Conservation (phyloP, 2,113 vertebrate genomes). For the Peromyscus californicus region DNA sequence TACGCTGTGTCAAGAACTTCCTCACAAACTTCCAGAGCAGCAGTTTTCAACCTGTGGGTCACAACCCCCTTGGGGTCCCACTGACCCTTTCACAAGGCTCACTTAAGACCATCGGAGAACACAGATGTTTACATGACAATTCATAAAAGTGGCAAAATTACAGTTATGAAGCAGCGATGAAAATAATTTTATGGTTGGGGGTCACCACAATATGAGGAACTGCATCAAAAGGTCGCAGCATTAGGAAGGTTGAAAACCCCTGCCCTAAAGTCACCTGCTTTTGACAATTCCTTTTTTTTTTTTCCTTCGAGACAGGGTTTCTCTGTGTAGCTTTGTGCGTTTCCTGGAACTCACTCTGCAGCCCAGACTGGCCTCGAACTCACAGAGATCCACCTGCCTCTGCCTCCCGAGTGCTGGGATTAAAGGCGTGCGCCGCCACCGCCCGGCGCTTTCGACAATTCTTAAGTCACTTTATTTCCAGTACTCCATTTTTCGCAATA, state of each 20-base stretch:
- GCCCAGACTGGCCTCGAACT: too few relatives aligned
- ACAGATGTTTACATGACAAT: background rate
- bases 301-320: too few relatives aligned
- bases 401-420: too few relatives aligned
- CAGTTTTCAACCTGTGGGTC: background rate
- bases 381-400: too few relatives aligned
- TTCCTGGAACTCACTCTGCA: too few relatives aligned
- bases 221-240: background rate
- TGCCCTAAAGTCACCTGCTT: background rate
- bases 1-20: background rate
- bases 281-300: background rate
- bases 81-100: background rate
- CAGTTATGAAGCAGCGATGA: background rate
- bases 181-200: background rate
- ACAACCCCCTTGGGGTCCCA: background rate
- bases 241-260: background rate
- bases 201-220: too few relatives aligned
- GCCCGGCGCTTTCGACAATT: background rate
- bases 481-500: slow-evolving; percentile 18
- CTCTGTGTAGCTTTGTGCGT: too few relatives aligned
- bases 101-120: background rate
- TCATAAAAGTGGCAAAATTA: background rate
- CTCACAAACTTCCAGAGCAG: background rate
- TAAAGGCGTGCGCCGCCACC: too few relatives aligned
- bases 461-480: background rate